phyloP scores from a whole-genome alignment of 2,113 vertebrate genomes.

The Tyrannus savana region DNA sequence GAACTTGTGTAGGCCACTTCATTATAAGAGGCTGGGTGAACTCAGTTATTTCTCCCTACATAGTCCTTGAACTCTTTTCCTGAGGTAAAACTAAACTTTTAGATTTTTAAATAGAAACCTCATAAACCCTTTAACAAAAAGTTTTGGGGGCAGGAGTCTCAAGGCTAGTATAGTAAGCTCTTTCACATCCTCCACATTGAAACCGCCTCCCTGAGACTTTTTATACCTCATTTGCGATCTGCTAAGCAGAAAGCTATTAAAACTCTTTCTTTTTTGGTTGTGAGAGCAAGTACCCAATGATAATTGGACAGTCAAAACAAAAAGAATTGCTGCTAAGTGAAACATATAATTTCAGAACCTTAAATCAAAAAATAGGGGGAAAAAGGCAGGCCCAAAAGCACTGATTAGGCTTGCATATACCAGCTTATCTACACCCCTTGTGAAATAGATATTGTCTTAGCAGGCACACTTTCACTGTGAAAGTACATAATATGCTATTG shows the following conservation, averaged over 20 bases:
- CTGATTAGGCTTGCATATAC: neutral
- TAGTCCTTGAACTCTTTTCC: neutral
- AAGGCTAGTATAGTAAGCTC: neutral
- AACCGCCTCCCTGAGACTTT: slow-evolving; percentile 6
- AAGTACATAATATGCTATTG: neutral
- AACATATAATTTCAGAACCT: neutral
- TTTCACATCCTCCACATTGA: neutral
- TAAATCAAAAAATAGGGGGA: neutral
- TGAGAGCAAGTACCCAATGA: neutral
- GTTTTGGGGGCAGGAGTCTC: neutral
- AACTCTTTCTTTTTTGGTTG: neutral
- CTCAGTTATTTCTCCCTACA: neutral
- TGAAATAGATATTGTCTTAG: neutral
- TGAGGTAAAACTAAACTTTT: neutral
- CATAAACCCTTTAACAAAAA: neutral
- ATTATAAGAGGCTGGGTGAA: neutral
- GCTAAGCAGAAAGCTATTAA: neutral
- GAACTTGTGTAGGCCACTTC: neutral
- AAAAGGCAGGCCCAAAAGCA: neutral
- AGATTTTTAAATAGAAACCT: neutral
- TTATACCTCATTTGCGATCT: neutral
- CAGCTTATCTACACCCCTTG: neutral
- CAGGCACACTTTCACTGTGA: neutral
- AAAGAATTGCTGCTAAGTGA: neutral
- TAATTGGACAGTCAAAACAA: neutral